phyloP scores from a whole-genome alignment of 2,113 vertebrate species.

The Delphinus delphis region DNA sequence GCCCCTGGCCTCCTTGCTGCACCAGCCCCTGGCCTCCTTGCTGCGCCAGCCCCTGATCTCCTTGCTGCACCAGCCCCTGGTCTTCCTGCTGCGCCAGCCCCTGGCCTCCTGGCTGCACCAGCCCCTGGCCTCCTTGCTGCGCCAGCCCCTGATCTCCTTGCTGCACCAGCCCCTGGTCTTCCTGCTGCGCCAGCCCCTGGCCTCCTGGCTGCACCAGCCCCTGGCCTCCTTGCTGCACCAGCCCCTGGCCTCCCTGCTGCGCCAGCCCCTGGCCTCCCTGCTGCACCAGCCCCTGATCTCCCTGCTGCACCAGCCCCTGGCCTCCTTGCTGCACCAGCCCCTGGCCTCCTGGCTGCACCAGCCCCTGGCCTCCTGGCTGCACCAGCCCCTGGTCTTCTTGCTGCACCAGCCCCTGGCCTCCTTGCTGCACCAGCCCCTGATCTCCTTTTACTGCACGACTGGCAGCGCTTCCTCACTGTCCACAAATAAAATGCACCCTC shows the following conservation, averaged over 20 bases:
- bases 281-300: rapidly evolving
- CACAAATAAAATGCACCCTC: neutral
- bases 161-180: rapidly evolving
- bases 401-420: rapidly evolving
- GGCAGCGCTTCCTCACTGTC: neutral
- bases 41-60: rapidly evolving
- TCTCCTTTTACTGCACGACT: rapidly evolving
- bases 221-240: rapidly evolving
- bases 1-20: neutral
- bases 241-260: rapidly evolving
- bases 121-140: rapidly evolving
- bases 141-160: rapidly evolving
- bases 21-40: too few relatives aligned
- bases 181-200: rapidly evolving
- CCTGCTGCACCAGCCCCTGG: rapidly evolving
- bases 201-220: rapidly evolving
- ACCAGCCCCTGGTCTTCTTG: rapidly evolving
- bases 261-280: rapidly evolving
- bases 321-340: rapidly evolving
- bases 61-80: rapidly evolving
- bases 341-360: rapidly evolving
- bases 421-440: rapidly evolving
- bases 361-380: too few relatives aligned
- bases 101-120: rapidly evolving
- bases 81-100: rapidly evolving